A percentile compares a stretch with the other conserved stretches of the same genome.
These are phyloP conservation scores for Eurosta solidaginis DNA, from an alignment of 1,140 invertebrate genomes.

Conservation along the genomic window DNA sequence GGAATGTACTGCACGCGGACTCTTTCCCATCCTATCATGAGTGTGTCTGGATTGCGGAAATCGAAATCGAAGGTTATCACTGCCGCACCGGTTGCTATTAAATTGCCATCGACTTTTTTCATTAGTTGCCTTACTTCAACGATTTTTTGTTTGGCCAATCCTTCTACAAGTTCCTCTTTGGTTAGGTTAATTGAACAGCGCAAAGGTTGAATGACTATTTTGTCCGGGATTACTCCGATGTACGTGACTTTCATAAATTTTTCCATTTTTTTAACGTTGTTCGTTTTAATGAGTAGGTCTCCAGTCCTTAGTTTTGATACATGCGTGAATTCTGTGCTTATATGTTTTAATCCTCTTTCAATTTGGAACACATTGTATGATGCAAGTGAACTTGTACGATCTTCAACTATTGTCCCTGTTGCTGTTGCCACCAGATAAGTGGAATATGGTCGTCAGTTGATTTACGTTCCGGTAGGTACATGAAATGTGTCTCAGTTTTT, in stretches of 20 bases:
- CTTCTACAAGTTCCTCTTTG: not conserved
- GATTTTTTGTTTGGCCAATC: not conserved
- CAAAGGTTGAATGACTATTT: no score
- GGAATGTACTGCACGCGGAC: not conserved
- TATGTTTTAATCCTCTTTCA: constrained; percentile 1
- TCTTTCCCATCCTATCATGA: no score
- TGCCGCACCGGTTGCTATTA: not conserved
- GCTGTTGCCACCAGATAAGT: not conserved
- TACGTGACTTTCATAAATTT: not conserved
- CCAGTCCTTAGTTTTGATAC: not conserved
- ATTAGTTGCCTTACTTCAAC: not conserved
- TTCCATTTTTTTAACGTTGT: not conserved
- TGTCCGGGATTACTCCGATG: not conserved
- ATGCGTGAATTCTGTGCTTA: not conserved
- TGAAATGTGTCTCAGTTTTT: not conserved
- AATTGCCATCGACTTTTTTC: no score
- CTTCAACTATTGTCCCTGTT: not conserved
- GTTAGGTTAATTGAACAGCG: no score
- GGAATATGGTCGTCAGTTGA: not conserved
- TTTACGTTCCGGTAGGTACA: not conserved
- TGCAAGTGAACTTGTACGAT: not conserved
- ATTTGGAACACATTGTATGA: constrained; percentile 25
- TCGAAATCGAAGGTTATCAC: not conserved
- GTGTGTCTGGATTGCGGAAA: no score
- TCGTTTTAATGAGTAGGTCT: not conserved